Base-by-base conservation (phyloP, 1,140 invertebrate species). In the Belonocnema kinseyi region DNA sequence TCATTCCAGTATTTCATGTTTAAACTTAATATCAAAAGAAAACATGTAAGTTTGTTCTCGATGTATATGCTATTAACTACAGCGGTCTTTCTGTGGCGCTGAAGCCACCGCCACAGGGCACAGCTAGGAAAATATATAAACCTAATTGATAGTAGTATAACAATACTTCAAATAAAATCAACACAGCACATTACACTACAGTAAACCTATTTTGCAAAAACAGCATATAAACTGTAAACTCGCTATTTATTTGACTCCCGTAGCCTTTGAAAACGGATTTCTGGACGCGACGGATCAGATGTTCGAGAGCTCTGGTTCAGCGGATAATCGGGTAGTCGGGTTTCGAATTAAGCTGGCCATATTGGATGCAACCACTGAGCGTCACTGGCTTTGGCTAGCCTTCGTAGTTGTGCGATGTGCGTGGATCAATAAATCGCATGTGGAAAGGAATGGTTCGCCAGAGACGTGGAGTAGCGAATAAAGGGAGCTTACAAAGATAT, bases 401-500 rank as follows among this genome's bases (percentile, higher is more conserved):
- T 78, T 78, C 77, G 75, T 77, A 78, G 82, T 80, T 72, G 81
- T 46, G 84, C 85, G 85, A 87, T 85, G 89, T 90, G 90, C 89
- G 90, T 90, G 89, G 90, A 91, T 91, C 90, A 91, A 91, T 91
- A 91, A 91, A 90, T 91, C 88, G 87, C 89, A 85, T 87, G 88
- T 89, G 85, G 84, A 88, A 87, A 82, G 83, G 82, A 82, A 87
- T 79, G 85, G 86, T 86, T 88, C 84, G 85, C 76, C 83, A 77
- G 82, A 85, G 85, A 86, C 81, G 83, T 82, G 77, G 82, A 85
- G 78, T 80, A 82, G 82, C 80, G 85, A 85, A 87, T 85, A 88
- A 87, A 88, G 82, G 85, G 82, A 86, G 83, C 83, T 81, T 84
- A 82, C 76, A 78, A 76, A 83, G 80, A 81, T 81, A 80, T 76